Percentiles rank a stretch among this genome's conserved stretches.
Conservation (phyloP, 2,113 vertebrate species). For the Mugil cephalus region DNA sequence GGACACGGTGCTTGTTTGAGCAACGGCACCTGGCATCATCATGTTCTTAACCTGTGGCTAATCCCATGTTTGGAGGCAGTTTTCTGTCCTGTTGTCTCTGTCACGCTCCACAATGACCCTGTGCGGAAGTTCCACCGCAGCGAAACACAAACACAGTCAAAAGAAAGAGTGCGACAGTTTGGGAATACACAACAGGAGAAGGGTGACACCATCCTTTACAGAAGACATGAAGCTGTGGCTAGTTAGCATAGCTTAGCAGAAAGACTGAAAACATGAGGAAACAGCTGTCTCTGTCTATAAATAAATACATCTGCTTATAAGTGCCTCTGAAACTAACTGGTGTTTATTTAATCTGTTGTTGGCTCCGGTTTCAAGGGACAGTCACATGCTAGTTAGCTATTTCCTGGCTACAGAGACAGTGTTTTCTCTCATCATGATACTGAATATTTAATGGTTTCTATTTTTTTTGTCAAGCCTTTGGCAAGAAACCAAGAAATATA, state of each 20-base stretch:
- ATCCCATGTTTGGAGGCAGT: not conserved
- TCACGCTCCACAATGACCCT: not conserved
- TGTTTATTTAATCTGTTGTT: too few relatives aligned
- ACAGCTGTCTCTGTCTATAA: too few relatives aligned
- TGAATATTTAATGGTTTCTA: not conserved
- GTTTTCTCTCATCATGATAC: too few relatives aligned
- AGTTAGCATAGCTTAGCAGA: too few relatives aligned
- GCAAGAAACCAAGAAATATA: not conserved
- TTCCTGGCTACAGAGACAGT: not conserved
- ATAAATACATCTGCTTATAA: too few relatives aligned
- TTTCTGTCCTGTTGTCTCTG: not conserved
- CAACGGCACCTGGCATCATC: not conserved
- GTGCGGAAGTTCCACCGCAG: not conserved
- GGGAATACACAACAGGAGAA: not conserved
- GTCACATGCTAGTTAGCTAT: too few relatives aligned
- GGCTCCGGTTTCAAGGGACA: too few relatives aligned
- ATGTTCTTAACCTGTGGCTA: conserved; percentile 1
- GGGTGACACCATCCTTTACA: too few relatives aligned
- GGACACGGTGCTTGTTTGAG: conserved; percentile 1
- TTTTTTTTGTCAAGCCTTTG: not conserved
- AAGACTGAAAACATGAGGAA: too few relatives aligned
- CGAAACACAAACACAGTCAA: not conserved
- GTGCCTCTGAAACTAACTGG: too few relatives aligned
- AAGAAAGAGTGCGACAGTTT: not conserved
- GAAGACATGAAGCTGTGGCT: too few relatives aligned